Base-by-base conservation (phyloP, 2,113 vertebrate genomes). In the Gallinago jamesoni region DNA sequence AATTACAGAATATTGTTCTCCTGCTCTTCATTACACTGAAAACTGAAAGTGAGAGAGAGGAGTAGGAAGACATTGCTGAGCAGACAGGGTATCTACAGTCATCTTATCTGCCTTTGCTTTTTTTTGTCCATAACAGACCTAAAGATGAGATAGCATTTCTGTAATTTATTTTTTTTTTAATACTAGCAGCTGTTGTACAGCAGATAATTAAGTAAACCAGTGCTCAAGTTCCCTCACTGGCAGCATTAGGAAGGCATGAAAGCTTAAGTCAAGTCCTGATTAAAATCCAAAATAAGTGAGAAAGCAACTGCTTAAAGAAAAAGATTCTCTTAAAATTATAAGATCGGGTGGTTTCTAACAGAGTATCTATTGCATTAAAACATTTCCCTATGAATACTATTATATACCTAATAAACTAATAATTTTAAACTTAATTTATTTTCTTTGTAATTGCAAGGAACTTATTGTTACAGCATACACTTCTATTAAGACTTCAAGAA, bases 1-100 rank as follows among this genome's bases (percentile, higher is more conserved):
- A 99, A 99, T 99, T 99, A 99, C 99, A 99, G 99, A 99, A 99
- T 99, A 99, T 99, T 99, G 99, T 99, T 98, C 98, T 98, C 98
- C 90, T 97, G 97, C 98, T 99, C 99, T 99, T 99, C 99, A 98
- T 98, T 96, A 98, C 98, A 98, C 98, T 98, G 98, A 97, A 98
- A 98, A 98, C 98, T 83, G 94, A 96, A 92, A 94, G 96, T 90
- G 95, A 96, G 96, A 96, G 98, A 76, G 87, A 63, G 94, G 67
- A 97, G 97, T 93, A 97, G 52, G 74, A 98, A 97, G 93, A 79
- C 74, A 78, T 98, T 98, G 97, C 97, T 96, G 98, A 95, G 95
- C 97, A 98, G 97, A 97, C 97, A 89, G 97, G 95, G 96, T 94
- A 98, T 97, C 97, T 97, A 94, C 96, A 97, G 97, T 97, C 97